Evolutionary conservation across 2,113 vertebrate genomes (phyloP).

Genomic region (Ailuropoda melanoleuca): DNA sequence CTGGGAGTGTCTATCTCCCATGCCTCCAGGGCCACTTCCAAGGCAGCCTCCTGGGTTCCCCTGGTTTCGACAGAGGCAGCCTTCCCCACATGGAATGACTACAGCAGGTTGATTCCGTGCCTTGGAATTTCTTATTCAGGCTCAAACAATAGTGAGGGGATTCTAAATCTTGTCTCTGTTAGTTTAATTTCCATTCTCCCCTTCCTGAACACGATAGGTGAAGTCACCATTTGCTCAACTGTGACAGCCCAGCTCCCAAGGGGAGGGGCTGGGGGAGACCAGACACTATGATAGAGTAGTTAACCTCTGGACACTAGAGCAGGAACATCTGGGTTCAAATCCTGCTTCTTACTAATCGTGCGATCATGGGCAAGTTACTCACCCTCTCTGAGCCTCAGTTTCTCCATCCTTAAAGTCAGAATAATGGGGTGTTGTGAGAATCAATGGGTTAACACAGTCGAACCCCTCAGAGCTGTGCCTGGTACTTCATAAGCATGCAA

Average conservation of each 20-base stretch:
- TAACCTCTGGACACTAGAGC: neutral
- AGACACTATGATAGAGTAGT: neutral
- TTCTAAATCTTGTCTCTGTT: neutral
- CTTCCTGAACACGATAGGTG: neutral
- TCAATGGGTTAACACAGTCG: slow-evolving; percentile 43
- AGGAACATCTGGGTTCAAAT: neutral
- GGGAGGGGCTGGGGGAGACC: neutral
- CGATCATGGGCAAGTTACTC: neutral
- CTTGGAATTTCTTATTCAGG: slow-evolving; percentile 46
- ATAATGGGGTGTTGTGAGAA: slow-evolving; percentile 44
- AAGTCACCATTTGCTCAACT: neutral
- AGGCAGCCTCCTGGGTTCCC: neutral
- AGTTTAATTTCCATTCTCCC: neutral
- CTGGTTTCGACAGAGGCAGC: neutral
- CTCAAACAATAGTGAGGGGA: neutral
- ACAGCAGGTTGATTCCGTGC: neutral
- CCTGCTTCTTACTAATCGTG: slow-evolving; percentile 16
- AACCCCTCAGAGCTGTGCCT: slow-evolving; percentile 30
- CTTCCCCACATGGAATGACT: neutral
- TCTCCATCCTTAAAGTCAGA: slow-evolving; percentile 42
- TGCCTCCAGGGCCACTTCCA: neutral
- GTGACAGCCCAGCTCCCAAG: neutral
- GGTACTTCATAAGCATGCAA: slow-evolving; percentile 21
- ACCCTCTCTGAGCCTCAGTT: neutral
- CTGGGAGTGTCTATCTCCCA: neutral